These are phyloP conservation scores for Tribolium madens DNA, from an alignment of 1,140 invertebrate species.

Conservation along the genomic window DNA sequence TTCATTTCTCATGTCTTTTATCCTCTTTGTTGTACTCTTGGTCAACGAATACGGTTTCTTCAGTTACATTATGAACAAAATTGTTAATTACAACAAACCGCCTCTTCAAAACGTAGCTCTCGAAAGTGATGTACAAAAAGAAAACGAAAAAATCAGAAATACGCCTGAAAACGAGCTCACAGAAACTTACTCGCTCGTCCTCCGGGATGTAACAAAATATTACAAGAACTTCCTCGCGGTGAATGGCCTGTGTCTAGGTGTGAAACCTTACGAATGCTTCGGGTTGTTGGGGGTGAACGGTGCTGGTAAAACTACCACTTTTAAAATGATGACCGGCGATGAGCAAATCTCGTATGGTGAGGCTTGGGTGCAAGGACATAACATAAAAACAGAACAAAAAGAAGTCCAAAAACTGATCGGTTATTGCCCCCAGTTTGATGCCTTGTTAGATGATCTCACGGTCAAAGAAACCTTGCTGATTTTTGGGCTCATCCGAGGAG, in stretches of 20 bases:
- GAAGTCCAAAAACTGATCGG: slow-evolving; percentile 71
- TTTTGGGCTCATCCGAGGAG: slow-evolving; percentile 80
- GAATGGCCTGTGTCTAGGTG: slow-evolving; percentile 75
- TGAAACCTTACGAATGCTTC: slow-evolving; percentile 80
- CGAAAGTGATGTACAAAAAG: slow-evolving; percentile 48
- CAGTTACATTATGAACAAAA: neutral
- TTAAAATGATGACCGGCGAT: slow-evolving; percentile 91
- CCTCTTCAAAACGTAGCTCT: neutral
- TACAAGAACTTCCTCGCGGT: slow-evolving; percentile 78
- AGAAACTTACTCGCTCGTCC: slow-evolving; percentile 62
- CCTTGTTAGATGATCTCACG: slow-evolving; percentile 82
- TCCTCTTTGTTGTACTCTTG: neutral
- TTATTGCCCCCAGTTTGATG: slow-evolving; percentile 88
- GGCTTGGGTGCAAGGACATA: slow-evolving; percentile 64
- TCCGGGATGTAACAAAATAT: slow-evolving; percentile 75
- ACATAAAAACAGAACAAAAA: slow-evolving; percentile 67
- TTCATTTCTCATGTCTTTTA: neutral
- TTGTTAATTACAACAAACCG: slow-evolving; percentile 5
- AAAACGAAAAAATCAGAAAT: slow-evolving; percentile 42
- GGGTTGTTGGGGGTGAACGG: slow-evolving; percentile 90
- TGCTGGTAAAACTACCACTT: slow-evolving; percentile 82
- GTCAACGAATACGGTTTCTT: slow-evolving; percentile 3
- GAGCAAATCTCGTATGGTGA: slow-evolving; percentile 66
- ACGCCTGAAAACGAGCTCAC: slow-evolving; percentile 1
- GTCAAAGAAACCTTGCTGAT: slow-evolving; percentile 81